These are phyloP conservation scores for Euschistus heros DNA, from an alignment of 1,140 invertebrate genomes.

Conservation along the genomic window DNA sequence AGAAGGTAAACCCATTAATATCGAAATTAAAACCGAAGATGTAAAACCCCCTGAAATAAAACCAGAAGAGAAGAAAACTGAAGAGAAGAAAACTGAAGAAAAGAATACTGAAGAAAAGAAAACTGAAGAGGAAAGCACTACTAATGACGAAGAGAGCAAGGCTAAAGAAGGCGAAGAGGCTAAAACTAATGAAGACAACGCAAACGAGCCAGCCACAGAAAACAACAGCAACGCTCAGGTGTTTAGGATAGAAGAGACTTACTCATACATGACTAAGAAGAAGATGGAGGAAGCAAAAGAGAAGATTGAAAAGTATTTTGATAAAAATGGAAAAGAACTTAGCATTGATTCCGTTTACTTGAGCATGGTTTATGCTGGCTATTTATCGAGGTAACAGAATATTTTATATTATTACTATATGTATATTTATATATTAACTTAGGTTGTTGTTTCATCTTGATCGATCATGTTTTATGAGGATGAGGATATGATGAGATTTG, in stretches of 20 bases:
- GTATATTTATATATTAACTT: too few species aligned
- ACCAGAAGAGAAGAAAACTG: neutral
- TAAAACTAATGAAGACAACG: neutral
- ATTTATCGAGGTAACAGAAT: too few species aligned
- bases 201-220: neutral
- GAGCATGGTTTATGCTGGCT: neutral
- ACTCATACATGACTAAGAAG: neutral
- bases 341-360: slow-evolving; percentile 9
- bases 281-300: slow-evolving; percentile 2
- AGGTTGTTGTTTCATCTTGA: too few species aligned
- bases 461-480: too few species aligned
- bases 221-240: neutral
- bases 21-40: neutral
- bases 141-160: neutral
- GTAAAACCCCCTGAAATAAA: neutral
- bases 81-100: neutral
- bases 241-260: neutral
- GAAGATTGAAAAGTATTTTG: slow-evolving; percentile 2
- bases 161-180: neutral
- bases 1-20: too few species aligned
- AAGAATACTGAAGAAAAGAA: neutral
- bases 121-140: neutral
- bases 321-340: neutral
- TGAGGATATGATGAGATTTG: too few species aligned
- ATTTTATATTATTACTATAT: too few species aligned